Percentiles rank a stretch among this genome's conserved stretches.
phyloP scores from a whole-genome alignment of 2,113 vertebrate genomes.

The Chaetorhynchus papuensis region DNA sequence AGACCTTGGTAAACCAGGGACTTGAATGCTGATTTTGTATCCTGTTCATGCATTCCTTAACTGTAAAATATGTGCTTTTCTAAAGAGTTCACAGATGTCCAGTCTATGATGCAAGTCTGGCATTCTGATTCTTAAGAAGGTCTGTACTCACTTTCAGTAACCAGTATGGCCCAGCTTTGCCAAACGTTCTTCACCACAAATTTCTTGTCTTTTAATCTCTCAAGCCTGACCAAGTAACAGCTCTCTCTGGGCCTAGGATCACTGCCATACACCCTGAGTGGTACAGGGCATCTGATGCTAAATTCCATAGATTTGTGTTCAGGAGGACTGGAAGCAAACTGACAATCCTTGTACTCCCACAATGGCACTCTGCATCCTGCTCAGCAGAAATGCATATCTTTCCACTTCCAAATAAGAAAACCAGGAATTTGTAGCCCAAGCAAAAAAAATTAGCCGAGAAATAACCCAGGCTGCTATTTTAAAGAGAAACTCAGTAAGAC shows the following conservation, averaged over 20 bases:
- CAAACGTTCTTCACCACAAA: neutral
- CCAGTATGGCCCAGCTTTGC: neutral
- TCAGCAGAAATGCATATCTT: neutral
- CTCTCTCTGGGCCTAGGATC: neutral
- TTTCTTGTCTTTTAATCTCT: neutral
- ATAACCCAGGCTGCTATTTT: neutral
- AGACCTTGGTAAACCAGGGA: neutral
- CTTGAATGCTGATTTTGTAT: neutral
- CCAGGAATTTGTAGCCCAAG: neutral
- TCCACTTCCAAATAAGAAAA: neutral
- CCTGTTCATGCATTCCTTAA: neutral
- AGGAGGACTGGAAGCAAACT: neutral
- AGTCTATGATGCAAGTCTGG: neutral
- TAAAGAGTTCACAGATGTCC: neutral
- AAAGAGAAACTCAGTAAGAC: neutral
- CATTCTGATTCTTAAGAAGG: neutral
- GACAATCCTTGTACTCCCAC: neutral
- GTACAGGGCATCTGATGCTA: neutral
- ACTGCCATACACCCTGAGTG: neutral
- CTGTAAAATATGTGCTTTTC: neutral
- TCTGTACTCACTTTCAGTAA: neutral
- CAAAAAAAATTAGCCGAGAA: neutral
- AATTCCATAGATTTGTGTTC: neutral
- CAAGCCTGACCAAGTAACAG: neutral
- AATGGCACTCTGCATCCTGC: neutral